Base-by-base conservation (phyloP, 2,797 vertebrate genomes). In the Phataginus tricuspis region DNA sequence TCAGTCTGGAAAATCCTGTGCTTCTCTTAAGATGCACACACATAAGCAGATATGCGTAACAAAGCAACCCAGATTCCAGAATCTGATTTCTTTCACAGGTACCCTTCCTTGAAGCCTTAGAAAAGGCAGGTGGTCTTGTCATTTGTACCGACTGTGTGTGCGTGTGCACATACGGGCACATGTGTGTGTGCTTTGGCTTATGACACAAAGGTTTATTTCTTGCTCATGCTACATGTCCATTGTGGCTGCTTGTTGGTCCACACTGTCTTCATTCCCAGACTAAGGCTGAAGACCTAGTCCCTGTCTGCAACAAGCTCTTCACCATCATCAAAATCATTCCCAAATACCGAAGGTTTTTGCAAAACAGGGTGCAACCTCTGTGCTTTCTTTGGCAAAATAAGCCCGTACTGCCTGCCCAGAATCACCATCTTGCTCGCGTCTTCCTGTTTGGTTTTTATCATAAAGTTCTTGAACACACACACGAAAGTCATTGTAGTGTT, bases 281-380 rank as follows among this genome's bases (percentile, higher is more conserved):
- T 23, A 19, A 57, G 59, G 69, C 78, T 59, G 49, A 75, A 94
- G 92, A 37, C 71, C 61, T 27, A 49, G 61, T 75, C 31, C 39
- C 25, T 66, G 3, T 64, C 5, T 83, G n/a, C 7, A 59, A 27
- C 25, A 21, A 11, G n/a, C 99, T 99, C 99, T 4, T 99, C 99
- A 49, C 99, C 99, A 14, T 99, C 99, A 93, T 99, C 99, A 0
- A 99, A 99, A 95, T 99, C 99, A 97, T 99, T 99, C 66, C 98
- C 99, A 80, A 99, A 99, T 83, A 99, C 99, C 0, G 99, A 99
- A 12, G 99, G 99, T 94, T 99, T 99, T 90, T 98, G 98, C 5
- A 99, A 96, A 69, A 96, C 83, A 1, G 98, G 93, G n/a, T 98
- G 97, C 98, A 99, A 99, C 84, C 82, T 98, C 11, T 95, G 98